These are phyloP conservation scores for Halocynthia aurantium DNA, from an alignment of 23 tunicate genomes.

Conservation along the genomic window DNA sequence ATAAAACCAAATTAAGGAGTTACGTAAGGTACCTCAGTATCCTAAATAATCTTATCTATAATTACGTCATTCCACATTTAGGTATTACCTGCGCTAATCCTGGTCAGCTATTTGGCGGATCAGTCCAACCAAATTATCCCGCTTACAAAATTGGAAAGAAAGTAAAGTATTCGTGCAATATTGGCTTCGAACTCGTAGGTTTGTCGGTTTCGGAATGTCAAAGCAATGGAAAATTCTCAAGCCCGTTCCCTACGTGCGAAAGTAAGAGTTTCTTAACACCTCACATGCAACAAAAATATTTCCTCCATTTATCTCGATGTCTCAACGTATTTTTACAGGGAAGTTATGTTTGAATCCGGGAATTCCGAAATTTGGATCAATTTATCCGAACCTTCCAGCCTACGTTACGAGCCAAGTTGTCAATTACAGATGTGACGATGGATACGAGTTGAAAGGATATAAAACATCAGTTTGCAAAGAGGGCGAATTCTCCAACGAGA, in stretches of 20 bases:
- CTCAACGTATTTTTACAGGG: background rate
- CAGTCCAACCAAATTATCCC: constrained; percentile 14
- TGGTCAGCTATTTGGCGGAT: constrained; percentile 17
- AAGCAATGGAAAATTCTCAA: constrained; percentile 30
- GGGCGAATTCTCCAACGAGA: background rate
- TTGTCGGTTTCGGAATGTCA: constrained; percentile 20
- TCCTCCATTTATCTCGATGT: too few relatives aligned
- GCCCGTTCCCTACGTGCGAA: constrained; percentile 32
- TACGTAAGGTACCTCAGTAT: too few relatives aligned
- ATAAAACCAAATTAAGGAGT: too few relatives aligned
- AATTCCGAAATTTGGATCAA: constrained; percentile 12
- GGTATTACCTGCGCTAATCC: constrained; percentile 10
- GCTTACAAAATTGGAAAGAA: constrained; percentile 15
- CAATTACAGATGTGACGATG: constrained; percentile 13
- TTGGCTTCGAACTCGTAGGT: constrained; percentile 24
- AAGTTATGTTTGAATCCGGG: constrained; percentile 20
- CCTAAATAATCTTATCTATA: too few relatives aligned
- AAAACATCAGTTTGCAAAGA: constrained; percentile 2
- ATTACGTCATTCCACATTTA: background rate
- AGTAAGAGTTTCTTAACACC: background rate
- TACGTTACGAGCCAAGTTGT: constrained; percentile 12
- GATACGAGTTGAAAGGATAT: constrained; percentile 12
- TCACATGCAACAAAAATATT: too few relatives aligned
- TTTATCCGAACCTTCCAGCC: background rate
- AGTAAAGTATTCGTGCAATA: constrained; percentile 34